Evolutionary conservation across 2,797 vertebrate species (phyloP).

Genomic region (Halcyon badia): DNA sequence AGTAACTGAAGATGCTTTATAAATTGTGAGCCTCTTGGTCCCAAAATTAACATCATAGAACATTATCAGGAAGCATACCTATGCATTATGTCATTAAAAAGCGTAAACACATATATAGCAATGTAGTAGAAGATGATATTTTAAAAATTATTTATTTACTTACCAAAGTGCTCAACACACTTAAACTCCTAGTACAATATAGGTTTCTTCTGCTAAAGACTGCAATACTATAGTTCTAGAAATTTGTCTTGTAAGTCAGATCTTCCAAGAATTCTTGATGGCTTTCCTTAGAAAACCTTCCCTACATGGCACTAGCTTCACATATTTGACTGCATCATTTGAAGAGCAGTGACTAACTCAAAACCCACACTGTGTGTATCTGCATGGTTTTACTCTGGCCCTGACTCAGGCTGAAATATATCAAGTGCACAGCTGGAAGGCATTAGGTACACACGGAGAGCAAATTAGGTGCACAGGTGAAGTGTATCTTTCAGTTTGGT

Average conservation of each 20-base stretch:
- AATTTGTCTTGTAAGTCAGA: not conserved
- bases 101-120: not conserved
- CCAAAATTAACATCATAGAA: not conserved
- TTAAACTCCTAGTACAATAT: not conserved
- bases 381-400: fast-evolving
- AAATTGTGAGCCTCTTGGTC: not conserved
- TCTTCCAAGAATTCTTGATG: not conserved
- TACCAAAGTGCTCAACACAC: not conserved
- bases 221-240: not conserved
- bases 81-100: not conserved
- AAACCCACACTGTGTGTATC: fast-evolving
- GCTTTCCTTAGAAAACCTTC: not conserved
- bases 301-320: fast-evolving
- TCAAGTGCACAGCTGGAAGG: not conserved
- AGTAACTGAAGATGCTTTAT: conserved; percentile 2
- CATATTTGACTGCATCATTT: fast-evolving
- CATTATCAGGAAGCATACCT: not conserved
- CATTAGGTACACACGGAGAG: not conserved
- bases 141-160: not conserved
- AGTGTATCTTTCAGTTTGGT: not conserved
- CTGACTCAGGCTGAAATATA: not conserved
- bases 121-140: not conserved
- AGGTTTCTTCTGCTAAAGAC: not conserved
- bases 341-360: not conserved
- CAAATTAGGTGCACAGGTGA: not conserved